Evolutionary conservation across 2,888 invertebrate species (phyloP).

Genomic region (Drosophila multiciliata): DNA sequence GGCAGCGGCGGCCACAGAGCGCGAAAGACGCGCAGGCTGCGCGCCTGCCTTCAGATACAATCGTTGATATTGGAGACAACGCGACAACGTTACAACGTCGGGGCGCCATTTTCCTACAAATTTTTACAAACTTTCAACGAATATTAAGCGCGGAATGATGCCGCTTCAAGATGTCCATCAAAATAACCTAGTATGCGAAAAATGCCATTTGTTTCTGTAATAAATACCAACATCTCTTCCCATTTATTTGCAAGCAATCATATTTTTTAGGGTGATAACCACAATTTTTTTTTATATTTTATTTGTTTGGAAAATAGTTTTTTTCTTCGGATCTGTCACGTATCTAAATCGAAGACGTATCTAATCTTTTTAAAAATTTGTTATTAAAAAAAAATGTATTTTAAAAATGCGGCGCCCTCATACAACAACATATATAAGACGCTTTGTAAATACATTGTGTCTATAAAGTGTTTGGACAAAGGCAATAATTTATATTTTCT

Average conservation of each 20-base stretch:
- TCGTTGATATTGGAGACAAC: conserved; percentile 13
- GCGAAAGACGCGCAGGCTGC: conserved; percentile 12
- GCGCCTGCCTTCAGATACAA: conserved; percentile 8
- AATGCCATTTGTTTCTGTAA: conserved; percentile 49
- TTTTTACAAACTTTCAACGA: conserved; percentile 4
- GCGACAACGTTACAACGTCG: conserved; percentile 5
- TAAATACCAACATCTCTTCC: conserved; percentile 3
- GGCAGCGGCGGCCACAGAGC: conserved; percentile 18
- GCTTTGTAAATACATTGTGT: conserved; percentile 8
- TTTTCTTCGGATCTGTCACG: not conserved
- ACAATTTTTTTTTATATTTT: conserved; percentile 3
- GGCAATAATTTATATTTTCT: not conserved
- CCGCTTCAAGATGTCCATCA: conserved; percentile 37
- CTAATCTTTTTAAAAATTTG: conserved; percentile 16
- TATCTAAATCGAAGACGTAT: not conserved
- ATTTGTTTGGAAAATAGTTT: conserved; percentile 31
- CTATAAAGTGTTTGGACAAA: not conserved
- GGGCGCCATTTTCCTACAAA: conserved; percentile 19
- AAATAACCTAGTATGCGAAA: conserved; percentile 46
- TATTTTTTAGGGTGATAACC: conserved; percentile 1
- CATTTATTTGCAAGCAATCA: conserved; percentile 11
- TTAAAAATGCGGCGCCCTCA: not conserved
- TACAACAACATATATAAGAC: conserved; percentile 3
- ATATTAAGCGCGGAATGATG: conserved; percentile 28
- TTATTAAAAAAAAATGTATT: conserved; percentile 24